Evolutionary conservation across 1,140 invertebrate species (phyloP).

Genomic region (Drosophila asahinai): DNA sequence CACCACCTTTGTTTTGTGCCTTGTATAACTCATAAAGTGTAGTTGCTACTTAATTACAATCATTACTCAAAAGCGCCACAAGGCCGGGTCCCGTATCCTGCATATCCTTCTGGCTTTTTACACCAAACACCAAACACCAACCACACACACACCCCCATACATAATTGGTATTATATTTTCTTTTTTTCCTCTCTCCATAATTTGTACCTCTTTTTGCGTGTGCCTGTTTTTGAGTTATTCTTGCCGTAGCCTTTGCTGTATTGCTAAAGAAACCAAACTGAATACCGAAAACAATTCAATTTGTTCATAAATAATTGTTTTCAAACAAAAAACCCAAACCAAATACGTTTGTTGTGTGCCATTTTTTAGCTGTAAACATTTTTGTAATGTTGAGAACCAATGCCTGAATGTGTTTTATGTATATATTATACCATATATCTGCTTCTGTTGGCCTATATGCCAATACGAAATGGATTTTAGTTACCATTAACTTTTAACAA

Average conservation of each 20-base stretch:
- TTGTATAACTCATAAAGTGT: constrained; percentile 76
- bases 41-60: constrained; percentile 82
- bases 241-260: constrained; percentile 58
- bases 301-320: constrained; percentile 29
- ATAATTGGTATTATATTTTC: constrained; percentile 56
- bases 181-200: constrained; percentile 38
- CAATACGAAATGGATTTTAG: constrained; percentile 67
- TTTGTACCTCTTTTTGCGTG: constrained; percentile 59
- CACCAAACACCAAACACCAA: constrained; percentile 33
- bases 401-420: constrained; percentile 73
- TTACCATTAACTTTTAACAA: constrained; percentile 61
- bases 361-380: constrained; percentile 69
- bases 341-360: constrained; percentile 68
- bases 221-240: constrained; percentile 59
- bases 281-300: constrained; percentile 29
- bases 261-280: constrained; percentile 46
- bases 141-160: constrained; percentile 37
- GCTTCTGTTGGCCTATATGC: constrained; percentile 46
- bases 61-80: constrained; percentile 76
- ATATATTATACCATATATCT: constrained; percentile 59
- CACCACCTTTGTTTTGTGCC: constrained; percentile 73
- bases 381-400: constrained; percentile 56
- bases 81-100: constrained; percentile 44
- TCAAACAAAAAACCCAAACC: constrained; percentile 47
- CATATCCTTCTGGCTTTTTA: constrained; percentile 58